Conservation (phyloP, 2,888 invertebrate species). For the Lasioglossum figueresi region DNA sequence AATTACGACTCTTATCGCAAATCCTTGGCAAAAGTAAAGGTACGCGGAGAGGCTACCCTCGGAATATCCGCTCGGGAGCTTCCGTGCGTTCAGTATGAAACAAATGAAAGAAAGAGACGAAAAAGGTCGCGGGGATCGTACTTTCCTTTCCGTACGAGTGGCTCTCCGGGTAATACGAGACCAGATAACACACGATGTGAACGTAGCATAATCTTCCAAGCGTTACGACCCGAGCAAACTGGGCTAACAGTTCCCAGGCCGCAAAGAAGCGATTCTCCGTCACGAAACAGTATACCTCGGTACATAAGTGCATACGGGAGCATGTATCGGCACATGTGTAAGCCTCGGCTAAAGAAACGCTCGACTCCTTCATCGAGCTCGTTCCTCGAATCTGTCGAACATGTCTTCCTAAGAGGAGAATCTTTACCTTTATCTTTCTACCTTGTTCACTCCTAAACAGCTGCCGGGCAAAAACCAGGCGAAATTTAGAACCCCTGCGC, state of each 20-base stretch:
- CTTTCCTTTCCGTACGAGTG: conserved; percentile 45
- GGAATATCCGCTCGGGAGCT: neutral
- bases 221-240: conserved; percentile 77
- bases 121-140: conserved; percentile 21
- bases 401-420: neutral
- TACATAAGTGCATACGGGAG: conserved; percentile 25
- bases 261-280: conserved; percentile 59
- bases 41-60: neutral
- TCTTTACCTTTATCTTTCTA: neutral
- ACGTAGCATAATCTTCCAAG: conserved; percentile 74
- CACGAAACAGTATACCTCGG: conserved; percentile 57
- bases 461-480: neutral
- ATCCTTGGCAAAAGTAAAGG: neutral
- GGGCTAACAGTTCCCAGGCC: conserved; percentile 79
- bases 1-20: conserved; percentile 5
- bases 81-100: neutral
- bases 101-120: neutral
- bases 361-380: conserved; percentile 15
- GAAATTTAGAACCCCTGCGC: neutral
- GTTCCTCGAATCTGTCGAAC: conserved; percentile 36
- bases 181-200: conserved; percentile 68
- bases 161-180: conserved; percentile 50
- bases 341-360: conserved; percentile 29
- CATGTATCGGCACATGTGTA: conserved; percentile 40
- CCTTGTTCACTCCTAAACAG: neutral